Conservation (phyloP, 2,888 invertebrate genomes). For the Brenthis hecate region DNA sequence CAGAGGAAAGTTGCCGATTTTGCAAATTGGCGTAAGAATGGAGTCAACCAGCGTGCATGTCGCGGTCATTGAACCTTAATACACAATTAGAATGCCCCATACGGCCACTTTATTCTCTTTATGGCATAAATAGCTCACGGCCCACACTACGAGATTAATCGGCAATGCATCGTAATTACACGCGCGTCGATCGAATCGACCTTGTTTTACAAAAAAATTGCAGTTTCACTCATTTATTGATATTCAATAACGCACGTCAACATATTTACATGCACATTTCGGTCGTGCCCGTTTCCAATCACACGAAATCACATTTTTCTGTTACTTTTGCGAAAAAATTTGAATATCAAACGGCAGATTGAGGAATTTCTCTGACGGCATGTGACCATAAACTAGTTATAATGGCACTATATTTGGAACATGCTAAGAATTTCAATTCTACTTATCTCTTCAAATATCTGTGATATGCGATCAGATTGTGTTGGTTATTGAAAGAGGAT, state of each 20-base stretch:
- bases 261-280: constrained; percentile 11
- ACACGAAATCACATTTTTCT: constrained; percentile 19
- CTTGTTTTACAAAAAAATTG: constrained; percentile 30
- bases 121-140: constrained; percentile 76
- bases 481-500: too few species aligned
- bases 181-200: constrained; percentile 37
- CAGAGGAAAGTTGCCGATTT: constrained; percentile 56
- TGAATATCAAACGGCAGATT: constrained; percentile 13
- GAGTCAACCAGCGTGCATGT: constrained; percentile 58
- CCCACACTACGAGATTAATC: constrained; percentile 67
- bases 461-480: too few species aligned
- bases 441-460: too few species aligned
- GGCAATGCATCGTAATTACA: constrained; percentile 56
- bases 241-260: constrained; percentile 19
- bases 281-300: constrained; percentile 3
- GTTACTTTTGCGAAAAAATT: constrained; percentile 20
- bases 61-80: constrained; percentile 77
- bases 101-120: constrained; percentile 65
- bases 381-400: not conserved
- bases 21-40: constrained; percentile 68
- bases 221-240: constrained; percentile 11
- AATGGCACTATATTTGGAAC: not conserved
- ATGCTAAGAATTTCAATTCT: not conserved
- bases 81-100: constrained; percentile 81
- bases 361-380: constrained; percentile 1